Evolutionary conservation across 2,888 invertebrate species (phyloP).

Genomic region (Automeris io): DNA sequence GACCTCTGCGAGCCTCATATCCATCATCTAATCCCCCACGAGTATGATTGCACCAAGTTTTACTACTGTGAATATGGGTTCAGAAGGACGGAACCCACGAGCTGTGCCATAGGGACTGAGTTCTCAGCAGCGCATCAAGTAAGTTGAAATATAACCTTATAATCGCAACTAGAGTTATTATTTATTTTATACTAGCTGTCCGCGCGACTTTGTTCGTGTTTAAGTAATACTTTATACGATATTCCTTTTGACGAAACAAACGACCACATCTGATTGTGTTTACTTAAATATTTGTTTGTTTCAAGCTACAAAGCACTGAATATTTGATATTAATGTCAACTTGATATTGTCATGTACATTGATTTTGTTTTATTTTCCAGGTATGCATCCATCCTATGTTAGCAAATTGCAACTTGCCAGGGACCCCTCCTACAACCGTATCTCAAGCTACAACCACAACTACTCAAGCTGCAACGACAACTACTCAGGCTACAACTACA

Average conservation of each 20-base stretch:
- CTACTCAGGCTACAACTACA: slow-evolving; percentile 7
- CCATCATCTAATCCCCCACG: slow-evolving; percentile 45
- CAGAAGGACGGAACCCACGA: slow-evolving; percentile 24
- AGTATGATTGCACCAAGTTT: slow-evolving; percentile 53
- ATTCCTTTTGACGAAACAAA: too few relatives aligned
- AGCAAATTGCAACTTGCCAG: slow-evolving; percentile 34
- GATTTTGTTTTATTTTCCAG: slow-evolving; percentile 18
- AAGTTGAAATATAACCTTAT: slow-evolving; percentile 2
- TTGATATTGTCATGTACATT: too few relatives aligned
- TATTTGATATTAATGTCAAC: too few relatives aligned
- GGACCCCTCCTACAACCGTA: slow-evolving; percentile 16
- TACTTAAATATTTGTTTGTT: too few relatives aligned
- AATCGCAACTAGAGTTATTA: too few relatives aligned
- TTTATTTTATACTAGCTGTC: too few relatives aligned
- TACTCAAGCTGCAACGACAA: slow-evolving; percentile 3
- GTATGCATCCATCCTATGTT: slow-evolving; percentile 34
- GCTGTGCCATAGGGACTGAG: slow-evolving; percentile 44
- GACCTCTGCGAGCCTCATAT: slow-evolving; percentile 79
- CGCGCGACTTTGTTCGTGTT: too few relatives aligned
- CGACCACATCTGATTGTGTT: too few relatives aligned
- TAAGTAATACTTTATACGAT: too few relatives aligned
- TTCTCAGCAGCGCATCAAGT: slow-evolving; percentile 43
- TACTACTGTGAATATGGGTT: slow-evolving; percentile 57
- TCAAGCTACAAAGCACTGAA: too few relatives aligned
- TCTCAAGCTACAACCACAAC: slow-evolving; percentile 13